These are phyloP conservation scores for Pammene fasciana DNA, from an alignment of 2,888 invertebrate species.

Conservation along the genomic window DNA sequence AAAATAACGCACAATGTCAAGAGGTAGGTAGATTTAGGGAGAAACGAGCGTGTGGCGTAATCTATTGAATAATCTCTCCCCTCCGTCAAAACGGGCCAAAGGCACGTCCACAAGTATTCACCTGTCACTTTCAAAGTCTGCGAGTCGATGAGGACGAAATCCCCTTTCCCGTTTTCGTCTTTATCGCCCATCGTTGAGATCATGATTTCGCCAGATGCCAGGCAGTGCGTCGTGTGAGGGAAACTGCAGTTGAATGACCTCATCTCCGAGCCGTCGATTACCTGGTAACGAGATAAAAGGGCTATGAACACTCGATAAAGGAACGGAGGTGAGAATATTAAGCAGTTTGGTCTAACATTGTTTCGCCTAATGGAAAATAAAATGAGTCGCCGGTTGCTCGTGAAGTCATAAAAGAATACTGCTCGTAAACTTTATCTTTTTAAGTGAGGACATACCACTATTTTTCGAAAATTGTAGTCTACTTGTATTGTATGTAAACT, in stretches of 20 bases:
- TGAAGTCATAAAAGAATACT: constrained; percentile 16
- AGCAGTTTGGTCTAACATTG: constrained; percentile 41
- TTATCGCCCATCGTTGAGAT: constrained; percentile 97
- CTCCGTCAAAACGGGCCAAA: constrained; percentile 48
- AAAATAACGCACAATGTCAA: constrained; percentile 44
- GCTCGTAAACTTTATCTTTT: constrained; percentile 3
- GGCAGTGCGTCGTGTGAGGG: constrained; percentile 97
- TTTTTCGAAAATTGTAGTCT: neutral
- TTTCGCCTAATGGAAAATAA: constrained; percentile 38
- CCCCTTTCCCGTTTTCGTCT: constrained; percentile 92
- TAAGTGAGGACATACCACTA: neutral
- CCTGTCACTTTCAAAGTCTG: constrained; percentile 90
- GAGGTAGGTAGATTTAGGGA: constrained; percentile 30
- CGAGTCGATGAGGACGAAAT: constrained; percentile 94
- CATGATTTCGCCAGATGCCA: constrained; percentile 96
- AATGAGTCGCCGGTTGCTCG: constrained; percentile 24
- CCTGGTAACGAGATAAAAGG: constrained; percentile 81
- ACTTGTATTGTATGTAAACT: too few species aligned
- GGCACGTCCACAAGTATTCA: constrained; percentile 53
- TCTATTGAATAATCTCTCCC: constrained; percentile 44
- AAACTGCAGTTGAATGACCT: constrained; percentile 90
- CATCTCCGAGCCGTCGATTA: constrained; percentile 91
- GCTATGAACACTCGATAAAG: constrained; percentile 61
- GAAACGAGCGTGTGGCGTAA: constrained; percentile 34
- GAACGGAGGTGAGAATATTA: constrained; percentile 37